These are phyloP conservation scores for Spinus pinus DNA, from an alignment of 2,797 vertebrate species.

Conservation along the genomic window DNA sequence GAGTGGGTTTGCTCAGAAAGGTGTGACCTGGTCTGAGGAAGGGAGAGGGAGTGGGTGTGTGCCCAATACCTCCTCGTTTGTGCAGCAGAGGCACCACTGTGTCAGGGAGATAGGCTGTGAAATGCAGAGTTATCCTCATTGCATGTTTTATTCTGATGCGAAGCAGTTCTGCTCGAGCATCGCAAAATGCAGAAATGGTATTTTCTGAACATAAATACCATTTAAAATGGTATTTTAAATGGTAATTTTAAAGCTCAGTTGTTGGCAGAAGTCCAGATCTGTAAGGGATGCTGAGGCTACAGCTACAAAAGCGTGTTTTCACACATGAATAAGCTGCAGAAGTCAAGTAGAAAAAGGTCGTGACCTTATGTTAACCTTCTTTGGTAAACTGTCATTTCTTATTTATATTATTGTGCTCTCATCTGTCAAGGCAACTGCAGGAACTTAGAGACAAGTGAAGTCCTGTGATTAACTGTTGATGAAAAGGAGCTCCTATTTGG, in stretches of 20 bases:
- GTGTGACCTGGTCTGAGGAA: neutral
- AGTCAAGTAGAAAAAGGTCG: neutral
- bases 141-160: neutral
- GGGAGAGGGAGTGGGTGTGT: neutral
- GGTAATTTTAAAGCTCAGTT: neutral
- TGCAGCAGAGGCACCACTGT: neutral
- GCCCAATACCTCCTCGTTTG: neutral
- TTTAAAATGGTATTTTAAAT: neutral
- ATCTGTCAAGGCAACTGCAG: slow-evolving; percentile 13
- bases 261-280: neutral
- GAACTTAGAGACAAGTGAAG: neutral
- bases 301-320: slow-evolving; percentile 21
- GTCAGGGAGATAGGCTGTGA: neutral
- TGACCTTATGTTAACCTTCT: slow-evolving; percentile 41
- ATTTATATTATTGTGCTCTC: slow-evolving; percentile 41
- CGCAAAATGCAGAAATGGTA: neutral
- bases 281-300: neutral
- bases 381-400: slow-evolving; percentile 55
- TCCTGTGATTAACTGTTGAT: slow-evolving; percentile 27
- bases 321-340: slow-evolving; percentile 32
- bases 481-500: slow-evolving; percentile 11
- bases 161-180: neutral
- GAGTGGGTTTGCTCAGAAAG: neutral
- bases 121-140: neutral
- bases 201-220: neutral